Evolutionary conservation across 2,888 invertebrate species (phyloP).

Genomic region (Eudemis profundana): DNA sequence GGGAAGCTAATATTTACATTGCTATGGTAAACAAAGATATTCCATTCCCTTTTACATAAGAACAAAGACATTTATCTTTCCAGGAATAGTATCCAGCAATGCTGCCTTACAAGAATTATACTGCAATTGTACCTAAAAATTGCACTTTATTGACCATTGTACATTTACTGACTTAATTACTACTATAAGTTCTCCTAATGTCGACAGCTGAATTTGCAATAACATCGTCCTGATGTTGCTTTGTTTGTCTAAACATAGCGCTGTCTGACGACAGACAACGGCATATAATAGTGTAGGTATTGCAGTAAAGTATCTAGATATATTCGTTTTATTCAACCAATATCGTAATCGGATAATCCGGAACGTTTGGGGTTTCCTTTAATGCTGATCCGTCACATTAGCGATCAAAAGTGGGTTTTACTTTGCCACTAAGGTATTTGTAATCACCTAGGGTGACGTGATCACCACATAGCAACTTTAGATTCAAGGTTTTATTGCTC

Average conservation of each 20-base stretch:
- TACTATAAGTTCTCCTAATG: constrained; percentile 9
- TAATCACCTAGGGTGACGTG: too few relatives aligned
- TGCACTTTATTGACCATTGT: constrained; percentile 22
- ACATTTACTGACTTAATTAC: constrained; percentile 16
- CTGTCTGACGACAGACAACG: background rate
- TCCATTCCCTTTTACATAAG: background rate
- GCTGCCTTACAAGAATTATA: background rate
- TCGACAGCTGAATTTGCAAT: constrained; percentile 35
- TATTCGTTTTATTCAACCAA: background rate
- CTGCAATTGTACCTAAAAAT: constrained; percentile 1
- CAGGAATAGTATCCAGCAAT: background rate
- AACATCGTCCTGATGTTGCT: constrained; percentile 25
- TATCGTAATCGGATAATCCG: constrained; percentile 10
- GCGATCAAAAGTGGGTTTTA: background rate
- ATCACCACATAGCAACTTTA: too few relatives aligned
- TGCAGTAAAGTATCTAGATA: background rate
- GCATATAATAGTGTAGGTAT: background rate
- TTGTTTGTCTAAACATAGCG: constrained; percentile 33
- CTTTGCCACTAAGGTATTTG: background rate
- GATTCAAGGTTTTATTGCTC: too few relatives aligned
- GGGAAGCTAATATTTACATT: too few relatives aligned
- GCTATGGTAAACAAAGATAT: too few relatives aligned
- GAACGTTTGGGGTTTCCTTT: constrained; percentile 13
- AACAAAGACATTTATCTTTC: background rate
- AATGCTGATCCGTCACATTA: background rate